Percentiles rank a stretch among this genome's conserved stretches.
Conservation (phyloP, 2,797 vertebrate genomes). For the Tragelaphus oryx region DNA sequence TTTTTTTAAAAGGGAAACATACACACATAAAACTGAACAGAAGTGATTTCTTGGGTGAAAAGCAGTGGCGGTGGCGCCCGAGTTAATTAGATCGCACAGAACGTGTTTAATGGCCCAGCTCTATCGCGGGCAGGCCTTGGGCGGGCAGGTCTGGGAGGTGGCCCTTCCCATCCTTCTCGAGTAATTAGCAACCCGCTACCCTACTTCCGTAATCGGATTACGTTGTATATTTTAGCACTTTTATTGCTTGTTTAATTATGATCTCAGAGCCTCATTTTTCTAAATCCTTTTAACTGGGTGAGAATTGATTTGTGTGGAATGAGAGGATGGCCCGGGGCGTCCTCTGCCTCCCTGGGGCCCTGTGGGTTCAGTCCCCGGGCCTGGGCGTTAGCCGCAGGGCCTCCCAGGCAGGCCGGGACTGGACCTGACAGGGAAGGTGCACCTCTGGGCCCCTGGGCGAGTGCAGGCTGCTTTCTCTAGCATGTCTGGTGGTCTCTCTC, state of each 20-base stretch:
- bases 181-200: conserved; percentile 66
- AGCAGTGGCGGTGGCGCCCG: conserved; percentile 86
- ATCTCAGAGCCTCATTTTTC: conserved; percentile 68
- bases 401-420: background rate
- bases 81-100: conserved; percentile 85
- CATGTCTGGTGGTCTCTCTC: fast-evolving
- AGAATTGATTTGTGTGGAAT: conserved; percentile 60
- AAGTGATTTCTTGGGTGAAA: conserved; percentile 83
- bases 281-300: conserved; percentile 74
- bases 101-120: conserved; percentile 83
- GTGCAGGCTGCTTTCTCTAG: background rate
- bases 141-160: background rate
- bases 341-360: background rate
- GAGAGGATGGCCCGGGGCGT: background rate
- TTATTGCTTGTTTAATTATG: conserved; percentile 79
- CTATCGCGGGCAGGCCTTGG: conserved; percentile 53
- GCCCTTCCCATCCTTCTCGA: conserved; percentile 36
- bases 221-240: conserved; percentile 71
- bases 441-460: fast-evolving
- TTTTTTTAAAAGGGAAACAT: conserved; percentile 88
- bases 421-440: background rate
- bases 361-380: fast-evolving
- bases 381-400: background rate
- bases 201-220: conserved; percentile 59
- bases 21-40: conserved; percentile 83